A percentile compares a stretch with the other conserved stretches of the same genome.
Evolutionary conservation across 2,113 vertebrate species (phyloP).

Genomic region (Elgaria multicarinata): DNA sequence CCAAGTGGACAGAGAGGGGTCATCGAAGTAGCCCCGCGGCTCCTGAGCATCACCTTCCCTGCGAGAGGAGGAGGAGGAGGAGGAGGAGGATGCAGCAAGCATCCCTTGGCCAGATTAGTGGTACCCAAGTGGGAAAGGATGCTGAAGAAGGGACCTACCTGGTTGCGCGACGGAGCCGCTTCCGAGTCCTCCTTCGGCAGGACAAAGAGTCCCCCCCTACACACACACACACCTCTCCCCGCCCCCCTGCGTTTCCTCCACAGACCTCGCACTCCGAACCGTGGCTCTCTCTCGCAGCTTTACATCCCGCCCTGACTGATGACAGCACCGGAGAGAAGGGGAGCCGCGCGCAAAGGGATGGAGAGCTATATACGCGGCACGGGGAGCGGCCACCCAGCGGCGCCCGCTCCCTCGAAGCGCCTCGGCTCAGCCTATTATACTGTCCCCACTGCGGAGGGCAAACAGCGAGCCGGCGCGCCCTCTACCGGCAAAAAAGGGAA

Average conservation of each 20-base stretch:
- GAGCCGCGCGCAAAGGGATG: not conserved
- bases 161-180: not conserved
- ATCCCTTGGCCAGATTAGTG: not conserved
- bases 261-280: not conserved
- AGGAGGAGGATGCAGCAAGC: not conserved
- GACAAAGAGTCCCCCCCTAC: constrained; percentile 63
- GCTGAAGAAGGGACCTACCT: not conserved
- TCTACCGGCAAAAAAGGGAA: constrained; percentile 6
- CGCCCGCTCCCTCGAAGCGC: not conserved
- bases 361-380: constrained; percentile 11
- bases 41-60: not conserved
- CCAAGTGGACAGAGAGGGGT: not conserved
- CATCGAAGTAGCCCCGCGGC: not conserved
- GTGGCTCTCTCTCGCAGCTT: not conserved
- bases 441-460: not conserved
- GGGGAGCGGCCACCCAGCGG: constrained; percentile 28
- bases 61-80: not conserved
- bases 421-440: not conserved
- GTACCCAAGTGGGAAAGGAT: not conserved
- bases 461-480: constrained; percentile 19
- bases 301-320: not conserved
- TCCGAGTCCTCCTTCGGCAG: constrained; percentile 5
- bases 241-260: not conserved
- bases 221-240: too few relatives aligned
- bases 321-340: not conserved